Base-by-base conservation (phyloP, 37 sponge, comb jelly and placozoan species). In the Beroe ovata region DNA sequence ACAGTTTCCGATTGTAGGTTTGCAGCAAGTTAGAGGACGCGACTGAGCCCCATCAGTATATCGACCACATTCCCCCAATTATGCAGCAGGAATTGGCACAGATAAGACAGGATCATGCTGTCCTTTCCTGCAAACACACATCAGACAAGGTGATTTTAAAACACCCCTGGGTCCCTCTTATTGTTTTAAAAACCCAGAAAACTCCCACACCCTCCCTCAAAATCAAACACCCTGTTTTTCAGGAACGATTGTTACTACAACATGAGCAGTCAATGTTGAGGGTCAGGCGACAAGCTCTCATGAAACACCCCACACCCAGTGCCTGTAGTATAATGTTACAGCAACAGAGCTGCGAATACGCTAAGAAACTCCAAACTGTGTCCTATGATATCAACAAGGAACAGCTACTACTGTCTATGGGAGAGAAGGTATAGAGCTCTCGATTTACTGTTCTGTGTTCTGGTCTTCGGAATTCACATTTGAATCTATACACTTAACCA, bases 231-330 rank as follows among this genome's bases (percentile, higher is more conserved):
- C n/a, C n/a, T 66, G 2, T 26, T 34, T 2, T 66, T 18, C 69
- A 66, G 69, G 84, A 77, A 29, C 16, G 84, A 42, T 26, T 77
- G 54, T 25, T 77, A 0, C 84, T 36, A 19, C 84, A 77, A 29
- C 84, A 77, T 35, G 84, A 77, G 11, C 84, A 77, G 84, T 77
- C 84, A 38, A 77, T 77, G 84, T 36, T 77, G 26, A 42, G 84
- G 8, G 84, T 77, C 8, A 30, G 84, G 25, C 84, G 84, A 1
- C 84, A 77, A 20, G 26, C 84, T 26, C 16, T 77, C 84, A 77
- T 77, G 84, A 39, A 42, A 25, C 84, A 77, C 38, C 84, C 84
- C 8, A 77, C 84, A 1, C 84, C 84, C 6, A 77, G 84, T 19
- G 84, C 84, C 47, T 77, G 84, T 29, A 42, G 54, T 40, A 42